phyloP scores from a whole-genome alignment of 2,888 invertebrate species.

The Dolichomitus sp. region DNA sequence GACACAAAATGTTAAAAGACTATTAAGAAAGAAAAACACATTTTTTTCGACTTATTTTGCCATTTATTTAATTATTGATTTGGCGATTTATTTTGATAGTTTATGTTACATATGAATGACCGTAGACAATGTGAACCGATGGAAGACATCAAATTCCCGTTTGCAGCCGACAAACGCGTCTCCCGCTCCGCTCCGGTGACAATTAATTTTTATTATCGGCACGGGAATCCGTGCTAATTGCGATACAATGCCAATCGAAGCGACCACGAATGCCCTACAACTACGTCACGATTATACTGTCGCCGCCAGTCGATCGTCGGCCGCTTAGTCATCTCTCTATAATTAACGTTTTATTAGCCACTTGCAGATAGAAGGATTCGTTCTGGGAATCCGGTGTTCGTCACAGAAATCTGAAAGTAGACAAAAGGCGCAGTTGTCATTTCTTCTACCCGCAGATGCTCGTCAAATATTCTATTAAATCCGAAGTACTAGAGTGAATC shows the following conservation, averaged over 20 bases:
- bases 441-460: not conserved
- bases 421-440: not conserved
- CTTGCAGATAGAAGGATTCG: slow-evolving; percentile 57
- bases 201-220: slow-evolving; percentile 78
- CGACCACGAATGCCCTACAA: slow-evolving; percentile 45
- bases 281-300: slow-evolving; percentile 5
- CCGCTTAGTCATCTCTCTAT: slow-evolving; percentile 64
- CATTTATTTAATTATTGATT: slow-evolving; percentile 14
- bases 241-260: slow-evolving; percentile 73
- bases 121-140: slow-evolving; percentile 28
- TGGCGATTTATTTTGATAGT: slow-evolving; percentile 30
- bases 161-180: slow-evolving; percentile 59
- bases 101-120: not conserved
- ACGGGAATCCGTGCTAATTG: slow-evolving; percentile 76
- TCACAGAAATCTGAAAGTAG: slow-evolving; percentile 6
- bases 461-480: slow-evolving; percentile 5
- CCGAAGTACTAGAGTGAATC: not conserved
- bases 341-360: slow-evolving; percentile 65
- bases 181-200: slow-evolving; percentile 60
- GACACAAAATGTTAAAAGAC: too few species aligned
- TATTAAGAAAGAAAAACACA: too few species aligned
- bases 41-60: too few species aligned
- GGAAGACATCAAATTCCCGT: slow-evolving; percentile 46
- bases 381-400: slow-evolving; percentile 56
- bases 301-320: slow-evolving; percentile 47